Conservation (phyloP, 2,888 invertebrate species). For the Metallyticus violacea region DNA sequence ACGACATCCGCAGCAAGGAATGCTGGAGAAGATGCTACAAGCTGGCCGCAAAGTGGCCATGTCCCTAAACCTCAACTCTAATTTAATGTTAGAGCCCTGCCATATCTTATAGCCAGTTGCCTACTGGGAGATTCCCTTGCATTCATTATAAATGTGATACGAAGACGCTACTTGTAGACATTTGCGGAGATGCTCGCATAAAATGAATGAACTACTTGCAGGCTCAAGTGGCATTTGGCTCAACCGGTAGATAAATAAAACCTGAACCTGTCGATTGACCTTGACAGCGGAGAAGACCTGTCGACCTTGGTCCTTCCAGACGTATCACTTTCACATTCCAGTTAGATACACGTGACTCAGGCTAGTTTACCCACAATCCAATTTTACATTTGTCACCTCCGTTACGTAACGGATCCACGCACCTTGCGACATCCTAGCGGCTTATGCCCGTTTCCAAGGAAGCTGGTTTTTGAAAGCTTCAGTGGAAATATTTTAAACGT, state of each 20-base stretch:
- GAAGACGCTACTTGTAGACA: neutral
- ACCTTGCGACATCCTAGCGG: neutral
- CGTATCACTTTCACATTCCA: neutral
- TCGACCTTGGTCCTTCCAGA: neutral
- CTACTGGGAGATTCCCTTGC: too few species aligned
- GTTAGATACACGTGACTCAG: neutral
- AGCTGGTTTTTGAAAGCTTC: neutral
- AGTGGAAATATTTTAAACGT: neutral
- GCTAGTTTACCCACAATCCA: neutral
- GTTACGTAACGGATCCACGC: neutral
- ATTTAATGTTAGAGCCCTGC: too few species aligned
- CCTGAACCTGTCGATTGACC: neutral
- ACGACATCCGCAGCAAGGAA: too few species aligned
- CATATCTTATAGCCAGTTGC: too few species aligned
- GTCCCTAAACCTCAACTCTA: too few species aligned
- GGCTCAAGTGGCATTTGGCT: neutral
- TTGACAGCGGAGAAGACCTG: neutral
- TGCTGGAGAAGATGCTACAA: too few species aligned
- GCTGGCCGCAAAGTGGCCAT: too few species aligned
- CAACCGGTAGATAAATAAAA: neutral
- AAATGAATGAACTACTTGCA: neutral
- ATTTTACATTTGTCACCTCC: neutral
- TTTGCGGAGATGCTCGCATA: neutral
- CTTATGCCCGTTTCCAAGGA: neutral
- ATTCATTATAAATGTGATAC: neutral